phyloP scores from a whole-genome alignment of 2,113 vertebrate species.

The Rhinolophus sinicus region DNA sequence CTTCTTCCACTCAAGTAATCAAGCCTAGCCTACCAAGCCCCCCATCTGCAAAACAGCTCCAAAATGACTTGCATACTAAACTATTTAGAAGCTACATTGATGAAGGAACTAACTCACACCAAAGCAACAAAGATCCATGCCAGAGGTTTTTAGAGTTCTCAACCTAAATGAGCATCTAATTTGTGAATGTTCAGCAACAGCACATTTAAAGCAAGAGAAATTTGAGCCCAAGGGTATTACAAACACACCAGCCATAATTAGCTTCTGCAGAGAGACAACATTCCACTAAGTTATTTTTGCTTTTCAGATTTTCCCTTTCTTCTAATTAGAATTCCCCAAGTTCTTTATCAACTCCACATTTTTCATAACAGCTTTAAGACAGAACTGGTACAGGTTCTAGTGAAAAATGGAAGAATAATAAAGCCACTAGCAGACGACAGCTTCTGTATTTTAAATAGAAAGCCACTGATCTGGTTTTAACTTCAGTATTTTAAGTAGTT shows the following conservation, averaged over 20 bases:
- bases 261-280: neutral
- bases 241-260: neutral
- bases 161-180: neutral
- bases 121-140: neutral
- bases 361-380: slow-evolving; percentile 23
- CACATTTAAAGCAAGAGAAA: neutral
- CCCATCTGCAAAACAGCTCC: neutral
- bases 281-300: neutral
- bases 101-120: neutral
- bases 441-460: neutral
- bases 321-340: neutral
- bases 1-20: neutral
- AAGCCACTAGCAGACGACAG: neutral
- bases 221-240: neutral
- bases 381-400: neutral
- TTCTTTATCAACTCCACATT: neutral
- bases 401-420: neutral
- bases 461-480: neutral
- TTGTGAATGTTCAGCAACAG: neutral
- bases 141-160: neutral
- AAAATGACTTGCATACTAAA: neutral
- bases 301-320: slow-evolving; percentile 18
- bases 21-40: neutral
- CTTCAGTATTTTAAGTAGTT: neutral
- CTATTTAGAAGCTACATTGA: neutral